Evolutionary conservation across 2,888 invertebrate genomes (phyloP).

Genomic region (Diarsia mendica): DNA sequence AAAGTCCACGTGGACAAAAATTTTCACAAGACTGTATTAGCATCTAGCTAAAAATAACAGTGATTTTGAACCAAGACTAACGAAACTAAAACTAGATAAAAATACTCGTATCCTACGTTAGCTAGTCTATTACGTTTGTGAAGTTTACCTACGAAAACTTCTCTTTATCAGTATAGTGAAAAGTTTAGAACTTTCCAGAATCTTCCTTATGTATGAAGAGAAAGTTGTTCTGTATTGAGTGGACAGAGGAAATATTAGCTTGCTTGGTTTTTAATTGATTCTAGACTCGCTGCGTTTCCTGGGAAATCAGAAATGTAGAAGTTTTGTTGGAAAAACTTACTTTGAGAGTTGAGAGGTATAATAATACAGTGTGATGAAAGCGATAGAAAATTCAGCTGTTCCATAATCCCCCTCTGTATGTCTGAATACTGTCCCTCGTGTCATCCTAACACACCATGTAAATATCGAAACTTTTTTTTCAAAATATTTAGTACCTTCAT

Average conservation of each 20-base stretch:
- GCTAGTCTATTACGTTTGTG: constrained; percentile 50
- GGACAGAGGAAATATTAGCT: constrained; percentile 14
- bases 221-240: constrained; percentile 26
- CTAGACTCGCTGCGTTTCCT: constrained; percentile 1
- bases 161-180: constrained; percentile 34
- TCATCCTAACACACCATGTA: too few species aligned
- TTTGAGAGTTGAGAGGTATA: not conserved
- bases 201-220: constrained; percentile 25
- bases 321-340: not conserved
- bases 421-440: too few species aligned
- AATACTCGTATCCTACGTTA: constrained; percentile 38
- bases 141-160: constrained; percentile 54
- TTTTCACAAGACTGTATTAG: not conserved
- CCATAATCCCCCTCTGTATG: too few species aligned
- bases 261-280: constrained; percentile 36
- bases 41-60: constrained; percentile 1
- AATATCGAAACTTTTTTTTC: too few species aligned
- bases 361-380: not conserved
- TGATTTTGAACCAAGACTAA: not conserved
- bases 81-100: constrained; percentile 36
- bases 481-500: too few species aligned
- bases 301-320: not conserved
- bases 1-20: not conserved
- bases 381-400: not conserved
- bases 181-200: constrained; percentile 49